Base-by-base conservation (phyloP, 2,797 vertebrate genomes). In the Enteromius treurensis region DNA sequence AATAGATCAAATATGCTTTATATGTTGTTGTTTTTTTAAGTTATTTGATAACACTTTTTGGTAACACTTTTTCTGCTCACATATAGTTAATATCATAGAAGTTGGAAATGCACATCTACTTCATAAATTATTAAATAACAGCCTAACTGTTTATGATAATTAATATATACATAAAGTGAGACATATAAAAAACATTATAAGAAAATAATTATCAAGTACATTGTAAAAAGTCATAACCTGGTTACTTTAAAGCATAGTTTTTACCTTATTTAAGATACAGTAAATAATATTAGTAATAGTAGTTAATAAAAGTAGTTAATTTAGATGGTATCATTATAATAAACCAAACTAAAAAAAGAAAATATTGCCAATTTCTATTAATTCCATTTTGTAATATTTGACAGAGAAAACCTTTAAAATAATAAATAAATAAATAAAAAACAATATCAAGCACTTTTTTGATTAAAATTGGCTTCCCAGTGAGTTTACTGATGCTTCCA, bases 401-500 rank as follows among this genome's bases (percentile, higher is more conserved):
- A 9, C 29, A n/a, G 17, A 73, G 26, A 47, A 74, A 17, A n/a
- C 10, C 29, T 74, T 73, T 13, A 32, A 49, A 71, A 32, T 6
- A 21, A 2, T 3, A 8, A 73, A 71, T 32, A 32, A 32, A 32
- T 32, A 32, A 32, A 32, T 3, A 32, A 51, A 73, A 40, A 9
- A 40, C 17, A 53, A 53, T 14, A 53, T 34, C 47, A 74, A 74
- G 29, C 71, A 11, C 26, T 73, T 51, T 10, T 15, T 71, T 71
- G 29, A 75, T 34, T 55, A 17, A 58, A 76, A 58, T 34, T 8
- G 15, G 23, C 29, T 77, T 62, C 32, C 15, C 55, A 29, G 21
- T 3, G 37, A 5, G 23, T 17, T 26, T 77, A 58, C 29, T 71
- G 70, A 79, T 77, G 80, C 68, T 67, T 87, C 17, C 7, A 19